phyloP scores from a whole-genome alignment of 2,888 invertebrate genomes.

The Apeira syringaria region DNA sequence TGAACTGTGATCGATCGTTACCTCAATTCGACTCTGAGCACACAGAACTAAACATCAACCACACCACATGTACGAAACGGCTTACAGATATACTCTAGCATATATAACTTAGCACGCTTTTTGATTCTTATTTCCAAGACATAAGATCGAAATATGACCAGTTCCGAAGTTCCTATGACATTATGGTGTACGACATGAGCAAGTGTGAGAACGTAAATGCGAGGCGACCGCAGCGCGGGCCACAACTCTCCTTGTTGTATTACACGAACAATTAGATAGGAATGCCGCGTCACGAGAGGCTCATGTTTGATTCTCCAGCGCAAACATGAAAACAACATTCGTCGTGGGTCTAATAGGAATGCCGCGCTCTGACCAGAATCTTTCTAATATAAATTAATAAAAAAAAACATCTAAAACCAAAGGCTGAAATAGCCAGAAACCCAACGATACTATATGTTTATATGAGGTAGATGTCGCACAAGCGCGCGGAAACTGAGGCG shows the following conservation, averaged over 20 bases:
- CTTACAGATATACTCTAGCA: not conserved
- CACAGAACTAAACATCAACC: not conserved
- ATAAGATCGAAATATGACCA: too few relatives aligned
- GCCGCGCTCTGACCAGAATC: not conserved
- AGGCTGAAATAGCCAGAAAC: too few relatives aligned
- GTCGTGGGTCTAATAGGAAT: slow-evolving; percentile 4
- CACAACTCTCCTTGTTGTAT: slow-evolving; percentile 39
- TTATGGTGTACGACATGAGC: slow-evolving; percentile 30
- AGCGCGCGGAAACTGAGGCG: too few relatives aligned
- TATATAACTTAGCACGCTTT: too few relatives aligned
- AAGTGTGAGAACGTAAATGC: slow-evolving; percentile 34
- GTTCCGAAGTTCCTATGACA: too few relatives aligned
- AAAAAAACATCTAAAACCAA: slow-evolving; percentile 1
- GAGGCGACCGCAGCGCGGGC: slow-evolving; percentile 30
- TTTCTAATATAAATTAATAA: too few relatives aligned
- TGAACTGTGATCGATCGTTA: slow-evolving; percentile 4
- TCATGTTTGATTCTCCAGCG: slow-evolving; percentile 7
- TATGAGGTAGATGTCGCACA: too few relatives aligned
- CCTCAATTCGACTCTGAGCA: slow-evolving; percentile 24
- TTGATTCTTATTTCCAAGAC: too few relatives aligned
- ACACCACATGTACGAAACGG: slow-evolving; percentile 4
- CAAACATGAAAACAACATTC: slow-evolving; percentile 17
- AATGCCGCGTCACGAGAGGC: slow-evolving; percentile 30
- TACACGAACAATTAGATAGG: slow-evolving; percentile 55
- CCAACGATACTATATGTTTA: too few relatives aligned